A percentile compares a stretch with the other conserved stretches of the same genome.
Evolutionary conservation across 2,113 vertebrate species (phyloP).

Genomic region (Falco punctatus): DNA sequence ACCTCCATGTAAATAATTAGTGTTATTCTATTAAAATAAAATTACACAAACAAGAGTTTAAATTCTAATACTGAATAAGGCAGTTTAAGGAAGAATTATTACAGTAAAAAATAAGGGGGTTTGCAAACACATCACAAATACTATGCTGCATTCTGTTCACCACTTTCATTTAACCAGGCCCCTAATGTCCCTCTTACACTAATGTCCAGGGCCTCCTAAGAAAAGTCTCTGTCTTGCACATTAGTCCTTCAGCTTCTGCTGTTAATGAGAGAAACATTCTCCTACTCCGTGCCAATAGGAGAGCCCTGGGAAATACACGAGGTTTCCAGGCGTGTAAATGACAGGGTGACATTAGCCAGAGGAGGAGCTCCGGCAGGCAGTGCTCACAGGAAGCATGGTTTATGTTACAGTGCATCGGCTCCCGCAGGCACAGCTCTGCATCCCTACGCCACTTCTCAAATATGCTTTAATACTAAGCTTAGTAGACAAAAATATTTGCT

Average conservation of each 20-base stretch:
- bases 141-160: background rate
- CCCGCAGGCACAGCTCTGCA: background rate
- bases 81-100: background rate
- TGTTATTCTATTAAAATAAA: background rate
- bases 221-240: background rate
- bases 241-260: background rate
- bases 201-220: background rate
- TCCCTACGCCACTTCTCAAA: background rate
- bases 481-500: background rate
- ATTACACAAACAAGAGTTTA: background rate
- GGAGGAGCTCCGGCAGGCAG: background rate
- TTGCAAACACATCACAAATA: background rate
- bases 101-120: background rate
- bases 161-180: background rate
- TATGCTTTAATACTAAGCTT: background rate
- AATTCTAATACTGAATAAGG: background rate
- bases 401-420: background rate
- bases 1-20: background rate
- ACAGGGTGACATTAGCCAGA: background rate
- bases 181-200: background rate
- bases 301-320: background rate
- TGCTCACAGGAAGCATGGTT: background rate
- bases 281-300: background rate
- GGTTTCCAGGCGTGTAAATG: background rate
- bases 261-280: background rate